Evolutionary conservation across 2,888 invertebrate species (phyloP).

Genomic region (Criorhina ranunculi): DNA sequence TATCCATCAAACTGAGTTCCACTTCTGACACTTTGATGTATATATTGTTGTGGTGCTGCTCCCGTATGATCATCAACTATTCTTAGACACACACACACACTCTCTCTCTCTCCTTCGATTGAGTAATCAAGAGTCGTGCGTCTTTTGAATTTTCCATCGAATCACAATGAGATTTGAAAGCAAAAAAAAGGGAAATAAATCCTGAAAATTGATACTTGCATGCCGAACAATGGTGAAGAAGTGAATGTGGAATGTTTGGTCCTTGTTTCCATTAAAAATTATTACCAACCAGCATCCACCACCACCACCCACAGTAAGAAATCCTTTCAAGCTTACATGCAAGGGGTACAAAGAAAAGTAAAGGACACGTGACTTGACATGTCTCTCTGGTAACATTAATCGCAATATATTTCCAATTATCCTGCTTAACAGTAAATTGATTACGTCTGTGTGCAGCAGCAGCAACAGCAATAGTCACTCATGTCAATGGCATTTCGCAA

Average conservation of each 20-base stretch:
- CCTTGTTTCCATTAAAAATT: conserved; percentile 57
- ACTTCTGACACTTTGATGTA: conserved; percentile 73
- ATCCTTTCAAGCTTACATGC: conserved; percentile 33
- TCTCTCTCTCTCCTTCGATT: not conserved
- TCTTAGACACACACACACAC: conserved; percentile 15
- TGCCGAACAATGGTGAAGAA: conserved; percentile 33
- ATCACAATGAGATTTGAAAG: conserved; percentile 17
- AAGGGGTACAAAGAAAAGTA: conserved; percentile 26
- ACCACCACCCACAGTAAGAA: conserved; percentile 36
- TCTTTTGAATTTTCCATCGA: conserved; percentile 30
- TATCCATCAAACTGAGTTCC: conserved; percentile 68
- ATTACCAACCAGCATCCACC: conserved; percentile 51
- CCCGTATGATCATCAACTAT: conserved; percentile 57
- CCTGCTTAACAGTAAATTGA: conserved; percentile 74
- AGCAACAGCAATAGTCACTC: conserved; percentile 28
- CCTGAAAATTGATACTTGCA: conserved; percentile 31
- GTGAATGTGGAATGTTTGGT: conserved; percentile 17
- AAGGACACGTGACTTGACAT: conserved; percentile 74
- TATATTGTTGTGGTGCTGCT: conserved; percentile 8
- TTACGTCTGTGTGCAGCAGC: conserved; percentile 48
- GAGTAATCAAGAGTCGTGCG: conserved; percentile 46
- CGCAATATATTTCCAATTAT: conserved; percentile 77
- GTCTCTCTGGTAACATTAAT: conserved; percentile 76
- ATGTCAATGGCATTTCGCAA: conserved; percentile 60
- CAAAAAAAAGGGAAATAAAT: not conserved